Conservation (phyloP, 1,140 invertebrate species). For the Monomorium pharaonis region DNA sequence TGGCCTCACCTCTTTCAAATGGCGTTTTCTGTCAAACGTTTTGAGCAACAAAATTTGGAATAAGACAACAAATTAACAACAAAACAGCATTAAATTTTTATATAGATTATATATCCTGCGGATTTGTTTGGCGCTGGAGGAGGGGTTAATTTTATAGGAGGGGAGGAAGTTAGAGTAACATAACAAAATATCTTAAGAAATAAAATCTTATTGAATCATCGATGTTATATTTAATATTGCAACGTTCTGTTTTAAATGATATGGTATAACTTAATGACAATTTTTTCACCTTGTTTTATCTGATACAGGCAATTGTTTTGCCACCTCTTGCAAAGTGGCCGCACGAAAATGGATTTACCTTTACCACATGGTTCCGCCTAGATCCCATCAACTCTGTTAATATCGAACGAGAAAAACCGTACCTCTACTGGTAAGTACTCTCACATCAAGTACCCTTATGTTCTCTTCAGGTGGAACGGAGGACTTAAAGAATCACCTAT, state of each 20-base stretch:
- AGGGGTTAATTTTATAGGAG: too few species aligned
- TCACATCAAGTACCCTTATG: conserved; percentile 68
- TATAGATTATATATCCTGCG: too few species aligned
- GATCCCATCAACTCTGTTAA: conserved; percentile 99
- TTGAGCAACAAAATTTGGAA: too few species aligned
- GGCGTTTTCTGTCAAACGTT: too few species aligned
- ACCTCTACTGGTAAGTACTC: conserved; percentile 96
- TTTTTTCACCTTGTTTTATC: not conserved
- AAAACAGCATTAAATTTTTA: too few species aligned
- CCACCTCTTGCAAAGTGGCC: conserved; percentile 99
- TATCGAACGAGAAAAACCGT: conserved; percentile 99
- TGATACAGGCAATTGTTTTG: conserved; percentile 94
- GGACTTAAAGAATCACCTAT: conserved; percentile 62
- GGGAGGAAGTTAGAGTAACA: too few species aligned
- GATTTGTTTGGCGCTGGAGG: too few species aligned
- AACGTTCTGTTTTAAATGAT: not conserved
- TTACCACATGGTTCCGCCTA: conserved; percentile 99
- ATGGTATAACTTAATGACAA: not conserved
- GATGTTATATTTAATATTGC: conserved; percentile 1
- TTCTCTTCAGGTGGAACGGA: conserved; percentile 53
- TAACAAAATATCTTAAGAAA: not conserved
- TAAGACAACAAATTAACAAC: too few species aligned
- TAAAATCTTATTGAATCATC: not conserved
- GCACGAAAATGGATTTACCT: conserved; percentile 99
- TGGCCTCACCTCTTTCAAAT: too few species aligned